Evolutionary conservation across 2,797 vertebrate species (phyloP).

Genomic region (Ficedula albicollis): DNA sequence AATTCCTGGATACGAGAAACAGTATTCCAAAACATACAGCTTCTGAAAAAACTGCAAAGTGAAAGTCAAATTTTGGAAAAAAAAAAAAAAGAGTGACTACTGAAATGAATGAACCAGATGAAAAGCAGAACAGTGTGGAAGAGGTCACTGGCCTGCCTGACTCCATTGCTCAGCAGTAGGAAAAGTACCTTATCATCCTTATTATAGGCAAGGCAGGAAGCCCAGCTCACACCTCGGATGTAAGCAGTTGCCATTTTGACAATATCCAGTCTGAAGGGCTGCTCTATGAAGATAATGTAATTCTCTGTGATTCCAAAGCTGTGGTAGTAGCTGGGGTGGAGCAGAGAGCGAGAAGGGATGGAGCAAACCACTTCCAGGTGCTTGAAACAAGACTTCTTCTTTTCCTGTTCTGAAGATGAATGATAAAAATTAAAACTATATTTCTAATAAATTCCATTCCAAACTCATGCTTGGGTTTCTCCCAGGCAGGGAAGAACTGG

Average conservation of each 20-base stretch:
- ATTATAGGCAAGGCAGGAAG: constrained; percentile 86
- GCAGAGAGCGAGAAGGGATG: constrained; percentile 81
- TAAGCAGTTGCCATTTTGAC: constrained; percentile 89
- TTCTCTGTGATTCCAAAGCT: constrained; percentile 92
- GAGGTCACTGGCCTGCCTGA: not conserved
- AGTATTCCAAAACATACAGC: not conserved
- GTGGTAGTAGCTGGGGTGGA: constrained; percentile 92
- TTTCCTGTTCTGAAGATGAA: constrained; percentile 56
- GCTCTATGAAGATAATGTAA: constrained; percentile 91
- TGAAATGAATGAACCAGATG: not conserved
- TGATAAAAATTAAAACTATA: not conserved
- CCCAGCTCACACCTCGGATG: constrained; percentile 86
- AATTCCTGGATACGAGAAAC: not conserved
- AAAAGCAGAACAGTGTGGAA: not conserved
- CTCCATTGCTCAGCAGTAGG: not conserved
- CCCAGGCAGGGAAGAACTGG: not conserved
- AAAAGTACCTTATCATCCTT: constrained; percentile 82
- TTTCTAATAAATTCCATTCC: not conserved
- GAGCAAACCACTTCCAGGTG: constrained; percentile 83
- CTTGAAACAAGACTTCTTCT: constrained; percentile 73
- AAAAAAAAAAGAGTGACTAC: not conserved
- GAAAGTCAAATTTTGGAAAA: not conserved
- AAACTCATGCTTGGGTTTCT: not conserved
- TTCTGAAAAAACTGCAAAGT: not conserved
- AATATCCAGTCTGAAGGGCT: constrained; percentile 89